Evolutionary conservation across 2,113 vertebrate species (phyloP).

Genomic region (Acinonyx jubatus): DNA sequence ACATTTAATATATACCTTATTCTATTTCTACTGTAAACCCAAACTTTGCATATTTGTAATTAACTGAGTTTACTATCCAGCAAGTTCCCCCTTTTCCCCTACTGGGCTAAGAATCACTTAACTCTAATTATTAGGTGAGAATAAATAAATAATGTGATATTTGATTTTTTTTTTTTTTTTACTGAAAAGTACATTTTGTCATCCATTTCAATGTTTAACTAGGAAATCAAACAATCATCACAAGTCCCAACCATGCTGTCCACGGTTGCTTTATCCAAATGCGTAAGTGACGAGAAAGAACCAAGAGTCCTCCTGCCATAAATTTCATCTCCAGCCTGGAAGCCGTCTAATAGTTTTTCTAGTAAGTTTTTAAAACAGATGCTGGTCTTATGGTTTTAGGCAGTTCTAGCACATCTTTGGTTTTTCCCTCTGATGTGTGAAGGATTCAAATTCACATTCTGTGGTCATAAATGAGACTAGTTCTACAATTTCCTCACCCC

Average conservation of each 20-base stretch:
- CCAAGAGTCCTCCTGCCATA: background rate
- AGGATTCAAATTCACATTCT: background rate
- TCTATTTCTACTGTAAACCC: background rate
- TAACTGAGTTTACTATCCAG: background rate
- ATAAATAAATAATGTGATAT: background rate
- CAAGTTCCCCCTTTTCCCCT: background rate
- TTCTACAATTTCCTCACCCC: conserved; percentile 41
- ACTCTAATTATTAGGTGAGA: background rate
- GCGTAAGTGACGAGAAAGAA: background rate
- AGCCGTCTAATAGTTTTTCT: background rate
- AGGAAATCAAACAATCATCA: conserved; percentile 18
- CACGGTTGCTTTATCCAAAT: background rate
- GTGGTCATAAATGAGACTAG: conserved; percentile 26
- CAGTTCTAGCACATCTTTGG: background rate
- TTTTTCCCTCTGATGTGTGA: background rate
- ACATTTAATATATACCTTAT: background rate
- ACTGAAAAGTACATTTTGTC: background rate
- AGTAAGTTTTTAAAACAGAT: background rate
- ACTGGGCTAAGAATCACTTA: background rate
- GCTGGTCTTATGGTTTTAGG: background rate
- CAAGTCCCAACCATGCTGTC: background rate
- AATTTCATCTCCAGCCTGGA: background rate
- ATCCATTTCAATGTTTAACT: background rate
- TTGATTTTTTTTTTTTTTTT: background rate
- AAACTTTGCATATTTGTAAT: background rate